These are phyloP conservation scores for Aricia artaxerxes DNA, from an alignment of 2,888 invertebrate genomes.

Conservation along the genomic window DNA sequence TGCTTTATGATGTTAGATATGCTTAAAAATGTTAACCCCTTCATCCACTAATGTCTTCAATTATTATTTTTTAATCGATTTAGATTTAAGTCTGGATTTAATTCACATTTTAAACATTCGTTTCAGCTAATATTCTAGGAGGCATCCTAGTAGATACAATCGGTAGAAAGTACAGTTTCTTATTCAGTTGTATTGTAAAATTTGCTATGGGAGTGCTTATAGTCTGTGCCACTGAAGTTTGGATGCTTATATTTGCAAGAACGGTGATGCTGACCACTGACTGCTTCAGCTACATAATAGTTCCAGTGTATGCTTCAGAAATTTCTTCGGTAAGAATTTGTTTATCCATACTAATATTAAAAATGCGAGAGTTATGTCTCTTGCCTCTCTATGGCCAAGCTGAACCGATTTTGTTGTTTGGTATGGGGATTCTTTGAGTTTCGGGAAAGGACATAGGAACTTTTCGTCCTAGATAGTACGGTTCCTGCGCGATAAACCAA, in stretches of 20 bases:
- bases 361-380: not conserved
- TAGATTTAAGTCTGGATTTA: too few relatives aligned
- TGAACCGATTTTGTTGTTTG: too few relatives aligned
- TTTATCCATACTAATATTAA: not conserved
- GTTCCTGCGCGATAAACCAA: not conserved
- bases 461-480: too few relatives aligned
- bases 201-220: conserved; percentile 7
- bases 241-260: conserved; percentile 23
- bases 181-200: not conserved
- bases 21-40: too few relatives aligned
- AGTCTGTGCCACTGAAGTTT: conserved; percentile 9
- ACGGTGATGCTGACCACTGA: conserved; percentile 11
- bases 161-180: conserved; percentile 17
- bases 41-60: too few relatives aligned
- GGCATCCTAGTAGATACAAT: conserved; percentile 10
- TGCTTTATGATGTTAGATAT: too few relatives aligned
- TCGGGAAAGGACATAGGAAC: too few relatives aligned
- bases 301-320: conserved; percentile 27
- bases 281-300: conserved; percentile 10
- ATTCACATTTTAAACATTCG: not conserved
- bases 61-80: too few relatives aligned
- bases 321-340: conserved; percentile 18
- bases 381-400: not conserved
- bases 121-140: conserved; percentile 28
- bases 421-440: too few relatives aligned